Evolutionary conservation across 2,113 vertebrate genomes (phyloP).

Genomic region (Falco punctatus): DNA sequence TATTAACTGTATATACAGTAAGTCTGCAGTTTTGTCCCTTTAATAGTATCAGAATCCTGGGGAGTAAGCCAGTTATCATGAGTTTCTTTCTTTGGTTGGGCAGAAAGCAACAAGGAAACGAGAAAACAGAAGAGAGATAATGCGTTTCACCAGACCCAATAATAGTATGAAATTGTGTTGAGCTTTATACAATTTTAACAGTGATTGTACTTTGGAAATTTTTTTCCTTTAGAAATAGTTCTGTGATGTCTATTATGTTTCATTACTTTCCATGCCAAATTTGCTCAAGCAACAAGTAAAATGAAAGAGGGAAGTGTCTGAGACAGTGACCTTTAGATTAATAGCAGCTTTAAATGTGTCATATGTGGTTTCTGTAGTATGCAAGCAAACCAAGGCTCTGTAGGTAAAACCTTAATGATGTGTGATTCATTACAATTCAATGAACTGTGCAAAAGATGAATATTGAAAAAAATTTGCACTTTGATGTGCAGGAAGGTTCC

Average conservation of each 20-base stretch:
- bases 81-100: neutral
- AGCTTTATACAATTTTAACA: neutral
- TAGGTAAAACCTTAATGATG: neutral
- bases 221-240: neutral
- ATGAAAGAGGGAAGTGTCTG: neutral
- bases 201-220: neutral
- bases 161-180: neutral
- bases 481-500: neutral
- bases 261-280: neutral
- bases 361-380: neutral
- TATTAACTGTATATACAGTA: neutral
- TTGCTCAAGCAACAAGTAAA: constrained; percentile 10
- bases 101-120: neutral
- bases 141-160: neutral
- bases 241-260: neutral
- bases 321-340: neutral
- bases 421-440: neutral
- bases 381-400: neutral
- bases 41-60: neutral
- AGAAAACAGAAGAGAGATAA: neutral
- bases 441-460: neutral
- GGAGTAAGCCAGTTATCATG: neutral
- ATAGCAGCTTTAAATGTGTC: neutral
- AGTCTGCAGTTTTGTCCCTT: neutral
- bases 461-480: neutral